These are phyloP conservation scores for Vesta saturnalis DNA, from an alignment of 2,888 invertebrate genomes.

Conservation along the genomic window DNA sequence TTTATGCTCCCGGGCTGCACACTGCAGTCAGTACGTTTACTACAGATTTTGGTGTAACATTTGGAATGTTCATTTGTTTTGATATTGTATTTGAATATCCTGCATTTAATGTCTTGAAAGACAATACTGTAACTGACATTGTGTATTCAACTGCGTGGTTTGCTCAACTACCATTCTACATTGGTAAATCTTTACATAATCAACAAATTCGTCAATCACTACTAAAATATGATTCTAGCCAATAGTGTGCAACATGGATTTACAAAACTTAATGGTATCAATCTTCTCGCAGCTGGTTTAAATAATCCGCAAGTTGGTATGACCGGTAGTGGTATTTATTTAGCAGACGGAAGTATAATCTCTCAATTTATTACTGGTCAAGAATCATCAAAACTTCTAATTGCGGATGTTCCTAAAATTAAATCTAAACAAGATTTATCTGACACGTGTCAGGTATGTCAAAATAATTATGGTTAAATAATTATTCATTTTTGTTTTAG, in stretches of 20 bases:
- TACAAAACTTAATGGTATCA: slow-evolving; percentile 46
- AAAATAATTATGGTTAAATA: not conserved
- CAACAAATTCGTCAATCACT: not conserved
- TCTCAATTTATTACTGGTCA: slow-evolving; percentile 37
- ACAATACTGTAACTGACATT: slow-evolving; percentile 65
- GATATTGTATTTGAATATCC: slow-evolving; percentile 83
- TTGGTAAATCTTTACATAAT: slow-evolving; percentile 62
- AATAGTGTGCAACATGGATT: slow-evolving; percentile 48
- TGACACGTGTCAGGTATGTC: slow-evolving; percentile 23
- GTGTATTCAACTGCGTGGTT: slow-evolving; percentile 83
- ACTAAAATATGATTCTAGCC: slow-evolving; percentile 37
- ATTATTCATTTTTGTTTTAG: not conserved
- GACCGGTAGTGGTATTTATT: slow-evolving; percentile 49
- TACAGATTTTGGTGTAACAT: slow-evolving; percentile 81
- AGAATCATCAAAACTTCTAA: slow-evolving; percentile 34
- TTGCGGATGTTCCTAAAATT: slow-evolving; percentile 39
- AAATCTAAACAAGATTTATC: not conserved
- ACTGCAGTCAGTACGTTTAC: slow-evolving; percentile 66
- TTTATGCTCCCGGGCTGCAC: slow-evolving; percentile 62
- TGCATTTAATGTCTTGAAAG: slow-evolving; percentile 64
- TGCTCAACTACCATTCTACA: slow-evolving; percentile 80
- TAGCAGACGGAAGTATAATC: slow-evolving; percentile 38
- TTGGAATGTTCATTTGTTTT: slow-evolving; percentile 85
- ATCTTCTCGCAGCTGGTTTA: slow-evolving; percentile 46
- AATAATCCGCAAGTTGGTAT: slow-evolving; percentile 34